Percentiles rank a stretch among this genome's conserved stretches.
phyloP scores from a whole-genome alignment of 2,113 vertebrate genomes.

The Solea senegalensis region DNA sequence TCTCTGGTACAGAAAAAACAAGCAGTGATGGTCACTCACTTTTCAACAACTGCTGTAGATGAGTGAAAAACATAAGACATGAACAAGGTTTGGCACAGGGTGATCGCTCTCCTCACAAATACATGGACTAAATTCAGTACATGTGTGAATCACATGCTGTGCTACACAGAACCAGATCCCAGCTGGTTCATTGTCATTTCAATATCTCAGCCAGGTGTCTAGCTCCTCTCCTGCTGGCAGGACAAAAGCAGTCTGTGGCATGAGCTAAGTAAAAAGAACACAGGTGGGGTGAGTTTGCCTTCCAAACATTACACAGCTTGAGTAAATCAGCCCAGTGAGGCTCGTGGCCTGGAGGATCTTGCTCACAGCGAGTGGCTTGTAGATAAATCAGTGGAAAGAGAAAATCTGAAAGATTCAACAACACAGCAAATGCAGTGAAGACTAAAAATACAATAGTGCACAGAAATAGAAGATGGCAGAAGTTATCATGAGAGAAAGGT shows the following conservation, averaged over 20 bases:
- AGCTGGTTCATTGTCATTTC: slow-evolving; percentile 21
- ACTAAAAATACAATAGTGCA: not conserved
- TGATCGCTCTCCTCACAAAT: no score
- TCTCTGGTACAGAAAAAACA: no score
- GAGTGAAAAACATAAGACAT: no score
- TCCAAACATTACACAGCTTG: slow-evolving; percentile 30
- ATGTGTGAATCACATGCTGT: no score
- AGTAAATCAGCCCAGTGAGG: slow-evolving; percentile 48
- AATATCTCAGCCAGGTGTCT: slow-evolving; percentile 45
- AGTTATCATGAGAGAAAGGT: slow-evolving; percentile 13
- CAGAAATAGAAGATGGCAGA: no score
- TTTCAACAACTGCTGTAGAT: no score
- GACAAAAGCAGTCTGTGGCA: not conserved
- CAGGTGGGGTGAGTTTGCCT: not conserved
- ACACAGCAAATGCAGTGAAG: not conserved
- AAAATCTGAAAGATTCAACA: slow-evolving; percentile 20
- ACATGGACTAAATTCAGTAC: no score
- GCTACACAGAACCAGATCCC: not conserved
- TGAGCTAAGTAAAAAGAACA: slow-evolving; percentile 16
- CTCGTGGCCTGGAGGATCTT: slow-evolving; percentile 46
- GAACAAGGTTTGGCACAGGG: no score
- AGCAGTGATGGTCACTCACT: no score
- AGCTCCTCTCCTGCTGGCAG: slow-evolving; percentile 17
- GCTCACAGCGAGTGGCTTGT: slow-evolving; percentile 28
- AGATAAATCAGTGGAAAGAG: slow-evolving; percentile 45